These are phyloP conservation scores for chimpanzee (Pan troglodytes) DNA, from an alignment of 2,113 vertebrate genomes.

Conservation along the genomic window NHGRI_mPanTro3-v2.1_pri NC_072401.2:45340501-45341000, in stretches of 20 bases:
- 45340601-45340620: neutral
- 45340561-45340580: neutral
- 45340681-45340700: conserved; percentile 87
- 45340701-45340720: conserved; percentile 92
- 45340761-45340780: conserved; percentile 95
- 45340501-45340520: conserved; percentile 8
- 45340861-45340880: neutral
- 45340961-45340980: neutral
- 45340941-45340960: neutral
- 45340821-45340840: conserved; percentile 90
- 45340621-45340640: neutral
- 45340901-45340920: neutral
- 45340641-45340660: conserved; percentile 47
- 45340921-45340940: neutral
- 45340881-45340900: accelerated
- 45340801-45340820: conserved; percentile 98
- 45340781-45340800: conserved; percentile 98
- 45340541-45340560: neutral
- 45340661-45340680: conserved; percentile 95
- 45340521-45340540: neutral
- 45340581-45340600: neutral
- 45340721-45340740: conserved; percentile 98
- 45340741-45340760: conserved; percentile 94
- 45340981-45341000: neutral
- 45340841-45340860: accelerated